These are phyloP conservation scores for Drosophila yooni DNA, from an alignment of 2,888 invertebrate genomes.

Conservation along the genomic window DNA sequence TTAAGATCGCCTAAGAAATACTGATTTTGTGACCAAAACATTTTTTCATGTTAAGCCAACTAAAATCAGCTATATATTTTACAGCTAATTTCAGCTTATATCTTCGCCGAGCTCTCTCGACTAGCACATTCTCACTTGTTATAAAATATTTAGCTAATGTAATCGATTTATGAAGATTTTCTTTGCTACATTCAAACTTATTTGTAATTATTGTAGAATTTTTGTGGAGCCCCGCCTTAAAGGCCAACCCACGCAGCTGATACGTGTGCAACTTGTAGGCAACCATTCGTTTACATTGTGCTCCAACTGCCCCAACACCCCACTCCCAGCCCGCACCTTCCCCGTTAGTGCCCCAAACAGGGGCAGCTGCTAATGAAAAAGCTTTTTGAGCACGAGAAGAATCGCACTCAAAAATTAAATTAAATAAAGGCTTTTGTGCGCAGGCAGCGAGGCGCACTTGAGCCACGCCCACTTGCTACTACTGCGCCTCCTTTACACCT, in stretches of 20 bases:
- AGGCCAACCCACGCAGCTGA: background rate
- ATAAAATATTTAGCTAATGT: background rate
- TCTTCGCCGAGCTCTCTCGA: background rate
- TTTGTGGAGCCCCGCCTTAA: background rate
- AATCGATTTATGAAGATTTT: background rate
- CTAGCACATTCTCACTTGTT: background rate
- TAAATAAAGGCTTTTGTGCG: slow-evolving; percentile 80
- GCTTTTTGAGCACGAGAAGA: slow-evolving; percentile 30
- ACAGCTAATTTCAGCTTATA: background rate
- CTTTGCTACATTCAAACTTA: background rate
- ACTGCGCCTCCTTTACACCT: background rate
- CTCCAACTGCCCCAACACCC: background rate
- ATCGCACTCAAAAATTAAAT: slow-evolving; percentile 76
- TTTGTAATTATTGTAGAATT: background rate
- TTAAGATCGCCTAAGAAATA: no score
- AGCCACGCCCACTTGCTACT: slow-evolving; percentile 46
- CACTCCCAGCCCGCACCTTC: background rate
- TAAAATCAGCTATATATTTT: background rate
- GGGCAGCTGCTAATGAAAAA: slow-evolving; percentile 66
- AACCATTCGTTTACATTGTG: slow-evolving; percentile 17
- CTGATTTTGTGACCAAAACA: no score
- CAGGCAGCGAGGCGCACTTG: slow-evolving; percentile 56
- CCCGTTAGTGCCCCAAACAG: background rate
- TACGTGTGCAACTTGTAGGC: background rate
- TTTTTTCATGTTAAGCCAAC: background rate